A percentile compares a stretch with the other conserved stretches of the same genome.
phyloP scores from a whole-genome alignment of 2,888 invertebrate species.

The Sinopyrophorus schimmeli region DNA sequence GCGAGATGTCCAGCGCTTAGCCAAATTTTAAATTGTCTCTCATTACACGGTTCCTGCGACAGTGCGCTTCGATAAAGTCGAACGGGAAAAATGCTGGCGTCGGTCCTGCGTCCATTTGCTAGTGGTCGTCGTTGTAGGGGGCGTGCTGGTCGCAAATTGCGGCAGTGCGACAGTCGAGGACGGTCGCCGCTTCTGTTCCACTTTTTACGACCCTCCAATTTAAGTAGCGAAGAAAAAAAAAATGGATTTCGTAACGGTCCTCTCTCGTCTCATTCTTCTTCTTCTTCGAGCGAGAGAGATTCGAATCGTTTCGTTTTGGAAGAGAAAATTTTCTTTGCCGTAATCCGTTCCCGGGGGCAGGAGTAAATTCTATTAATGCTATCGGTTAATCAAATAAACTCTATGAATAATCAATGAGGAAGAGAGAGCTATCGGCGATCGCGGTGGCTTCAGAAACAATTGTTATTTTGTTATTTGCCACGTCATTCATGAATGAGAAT shows the following conservation, averaged over 20 bases:
- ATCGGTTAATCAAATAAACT: conserved; percentile 40
- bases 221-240: conserved; percentile 50
- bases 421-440: conserved; percentile 34
- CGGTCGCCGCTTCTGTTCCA: conserved; percentile 46
- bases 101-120: conserved; percentile 38
- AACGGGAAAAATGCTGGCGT: conserved; percentile 28
- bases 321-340: no score
- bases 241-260: conserved; percentile 45
- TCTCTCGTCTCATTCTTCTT: no score
- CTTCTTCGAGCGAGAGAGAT: conserved; percentile 2
- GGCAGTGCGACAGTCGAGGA: conserved; percentile 49
- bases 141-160: conserved; percentile 52
- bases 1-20: no score
- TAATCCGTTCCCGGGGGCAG: conserved; percentile 8
- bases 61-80: no score
- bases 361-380: conserved; percentile 36
- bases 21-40: no score
- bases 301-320: background rate
- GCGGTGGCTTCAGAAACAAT: conserved; percentile 37
- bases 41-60: no score
- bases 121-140: conserved; percentile 42
- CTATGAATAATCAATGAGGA: conserved; percentile 42
- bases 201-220: conserved; percentile 56
- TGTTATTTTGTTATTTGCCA: conserved; percentile 28
- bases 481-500: conserved; percentile 31